Evolutionary conservation across 2,113 vertebrate species (phyloP).

Genomic region (Castor canadensis): DNA sequence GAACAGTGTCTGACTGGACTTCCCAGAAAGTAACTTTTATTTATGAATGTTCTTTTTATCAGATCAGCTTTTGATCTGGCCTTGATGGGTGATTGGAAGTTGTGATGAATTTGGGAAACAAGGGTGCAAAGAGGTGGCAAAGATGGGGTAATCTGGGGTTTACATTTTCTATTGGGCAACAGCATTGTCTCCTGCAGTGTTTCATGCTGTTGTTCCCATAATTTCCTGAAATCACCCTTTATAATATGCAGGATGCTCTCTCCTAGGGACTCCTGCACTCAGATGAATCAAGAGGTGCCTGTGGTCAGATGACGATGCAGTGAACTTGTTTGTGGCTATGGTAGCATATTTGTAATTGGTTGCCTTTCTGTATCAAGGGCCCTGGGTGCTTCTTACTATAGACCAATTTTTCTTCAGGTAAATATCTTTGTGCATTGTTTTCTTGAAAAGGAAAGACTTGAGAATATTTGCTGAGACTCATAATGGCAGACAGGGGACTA

Average conservation of each 20-base stretch:
- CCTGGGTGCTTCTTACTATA: constrained; percentile 62
- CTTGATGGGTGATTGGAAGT: not conserved
- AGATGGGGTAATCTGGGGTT: not conserved
- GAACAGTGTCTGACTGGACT: not conserved
- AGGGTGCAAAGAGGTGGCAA: too few species aligned
- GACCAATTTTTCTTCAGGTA: constrained; percentile 53
- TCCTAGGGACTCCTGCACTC: not conserved
- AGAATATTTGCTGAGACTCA: constrained; percentile 71
- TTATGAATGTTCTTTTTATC: not conserved
- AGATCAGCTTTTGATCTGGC: not conserved
- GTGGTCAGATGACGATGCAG: too few species aligned
- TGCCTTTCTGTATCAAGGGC: constrained; percentile 73
- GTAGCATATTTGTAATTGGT: constrained; percentile 55
- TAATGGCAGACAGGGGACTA: constrained; percentile 70
- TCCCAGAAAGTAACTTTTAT: not conserved
- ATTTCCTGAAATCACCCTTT: constrained; percentile 74
- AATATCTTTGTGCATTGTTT: constrained; percentile 61
- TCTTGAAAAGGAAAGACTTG: constrained; percentile 77
- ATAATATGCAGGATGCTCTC: constrained; percentile 55
- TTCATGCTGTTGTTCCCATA: constrained; percentile 69
- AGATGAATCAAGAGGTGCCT: not conserved
- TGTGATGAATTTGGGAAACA: constrained; percentile 2
- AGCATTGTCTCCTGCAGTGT: constrained; percentile 62
- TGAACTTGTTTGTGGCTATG: constrained; percentile 21
- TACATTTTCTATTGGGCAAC: not conserved